These are phyloP conservation scores for Anguilla rostrata DNA, from an alignment of 2,113 vertebrate species.

Conservation along the genomic window DNA sequence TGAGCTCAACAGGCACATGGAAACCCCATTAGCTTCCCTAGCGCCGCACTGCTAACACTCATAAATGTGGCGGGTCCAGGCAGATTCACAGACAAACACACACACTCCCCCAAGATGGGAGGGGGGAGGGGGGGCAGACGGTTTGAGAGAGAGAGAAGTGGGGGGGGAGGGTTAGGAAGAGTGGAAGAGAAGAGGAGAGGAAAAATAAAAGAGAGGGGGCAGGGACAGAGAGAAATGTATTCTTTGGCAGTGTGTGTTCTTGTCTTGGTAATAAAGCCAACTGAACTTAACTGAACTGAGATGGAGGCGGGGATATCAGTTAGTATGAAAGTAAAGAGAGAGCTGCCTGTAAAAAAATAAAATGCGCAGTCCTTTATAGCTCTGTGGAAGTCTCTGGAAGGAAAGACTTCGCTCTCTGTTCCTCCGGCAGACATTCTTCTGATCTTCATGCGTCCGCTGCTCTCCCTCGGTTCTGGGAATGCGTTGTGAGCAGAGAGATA, in stretches of 20 bases:
- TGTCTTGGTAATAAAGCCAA: not conserved
- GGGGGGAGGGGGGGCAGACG: too few relatives aligned
- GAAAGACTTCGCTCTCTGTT: not conserved
- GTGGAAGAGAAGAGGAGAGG: not conserved
- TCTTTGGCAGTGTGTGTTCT: not conserved
- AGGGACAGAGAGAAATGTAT: not conserved
- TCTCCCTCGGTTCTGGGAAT: not conserved
- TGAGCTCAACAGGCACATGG: not conserved
- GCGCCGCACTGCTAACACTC: conserved; percentile 29
- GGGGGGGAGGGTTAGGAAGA: too few relatives aligned
- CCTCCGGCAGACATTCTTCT: not conserved
- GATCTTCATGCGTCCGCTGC: not conserved
- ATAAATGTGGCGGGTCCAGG: not conserved
- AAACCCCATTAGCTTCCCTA: not conserved
- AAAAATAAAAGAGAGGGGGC: too few relatives aligned
- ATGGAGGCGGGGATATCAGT: not conserved
- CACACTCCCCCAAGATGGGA: too few relatives aligned
- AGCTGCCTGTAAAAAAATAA: not conserved
- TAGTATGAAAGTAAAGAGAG: not conserved
- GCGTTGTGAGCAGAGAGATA: not conserved
- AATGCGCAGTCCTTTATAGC: not conserved
- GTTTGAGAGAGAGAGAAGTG: not conserved
- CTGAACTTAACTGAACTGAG: not conserved
- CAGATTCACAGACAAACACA: not conserved
- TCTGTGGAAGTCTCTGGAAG: not conserved